Conservation (phyloP, 2,797 vertebrate species). For the Notolabrus celidotus region DNA sequence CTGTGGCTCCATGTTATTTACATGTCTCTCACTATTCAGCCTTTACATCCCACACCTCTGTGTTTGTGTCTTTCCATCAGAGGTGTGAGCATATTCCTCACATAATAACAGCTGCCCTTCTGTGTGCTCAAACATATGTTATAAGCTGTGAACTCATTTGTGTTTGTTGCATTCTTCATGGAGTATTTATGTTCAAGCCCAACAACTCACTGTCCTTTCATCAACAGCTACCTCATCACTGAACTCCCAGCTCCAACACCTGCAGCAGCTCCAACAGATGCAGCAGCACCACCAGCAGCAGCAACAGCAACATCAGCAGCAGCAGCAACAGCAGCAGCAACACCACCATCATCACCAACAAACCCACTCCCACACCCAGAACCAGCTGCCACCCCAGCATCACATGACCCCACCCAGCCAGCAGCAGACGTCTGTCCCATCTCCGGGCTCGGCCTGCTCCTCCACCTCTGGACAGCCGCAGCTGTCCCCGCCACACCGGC, state of each 20-base stretch:
- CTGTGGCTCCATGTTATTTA: constrained; percentile 78
- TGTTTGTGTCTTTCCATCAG: constrained; percentile 35
- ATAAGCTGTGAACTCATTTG: constrained; percentile 22
- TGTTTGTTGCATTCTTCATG: constrained; percentile 9
- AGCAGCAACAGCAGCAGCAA: constrained; percentile 81
- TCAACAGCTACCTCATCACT: constrained; percentile 98
- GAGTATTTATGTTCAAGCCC: constrained; percentile 20
- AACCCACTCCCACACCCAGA: constrained; percentile 81
- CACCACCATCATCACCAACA: constrained; percentile 86
- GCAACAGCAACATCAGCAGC: constrained; percentile 85
- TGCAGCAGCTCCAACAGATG: constrained; percentile 97
- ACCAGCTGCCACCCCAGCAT: constrained; percentile 85
- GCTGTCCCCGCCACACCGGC: constrained; percentile 88
- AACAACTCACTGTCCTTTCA: constrained; percentile 50
- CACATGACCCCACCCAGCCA: constrained; percentile 84
- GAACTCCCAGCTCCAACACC: constrained; percentile 98
- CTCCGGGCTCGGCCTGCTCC: constrained; percentile 81
- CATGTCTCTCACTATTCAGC: constrained; percentile 64
- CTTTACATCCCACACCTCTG: constrained; percentile 62
- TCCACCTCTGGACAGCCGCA: constrained; percentile 81
- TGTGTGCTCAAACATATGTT: constrained; percentile 39
- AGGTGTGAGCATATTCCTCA: constrained; percentile 64
- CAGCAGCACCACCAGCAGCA: constrained; percentile 92
- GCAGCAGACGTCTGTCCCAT: constrained; percentile 81
- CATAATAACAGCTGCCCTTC: constrained; percentile 55